phyloP scores from a whole-genome alignment of 1,140 invertebrate species.

The Trachymyrmex cornetzi region DNA sequence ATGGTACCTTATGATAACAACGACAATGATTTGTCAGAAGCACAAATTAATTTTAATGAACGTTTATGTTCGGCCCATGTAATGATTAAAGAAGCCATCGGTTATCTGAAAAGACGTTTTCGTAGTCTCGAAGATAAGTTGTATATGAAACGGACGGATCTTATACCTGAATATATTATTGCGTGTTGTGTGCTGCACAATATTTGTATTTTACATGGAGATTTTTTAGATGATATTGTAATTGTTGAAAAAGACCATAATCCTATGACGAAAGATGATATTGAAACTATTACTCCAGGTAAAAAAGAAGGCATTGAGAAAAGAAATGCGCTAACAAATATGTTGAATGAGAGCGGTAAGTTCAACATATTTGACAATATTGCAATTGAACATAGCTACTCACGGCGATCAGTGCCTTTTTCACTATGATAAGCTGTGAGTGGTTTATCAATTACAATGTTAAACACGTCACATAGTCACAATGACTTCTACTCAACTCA shows the following conservation, averaged over 20 bases:
- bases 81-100: constrained; percentile 20
- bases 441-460: too few relatives aligned
- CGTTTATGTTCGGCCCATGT: background rate
- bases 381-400: too few relatives aligned
- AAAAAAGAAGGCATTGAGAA: background rate
- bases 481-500: too few relatives aligned
- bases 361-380: too few relatives aligned
- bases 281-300: background rate
- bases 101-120: constrained; percentile 2
- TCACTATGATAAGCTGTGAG: too few relatives aligned
- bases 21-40: background rate
- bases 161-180: background rate
- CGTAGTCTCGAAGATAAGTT: constrained; percentile 9
- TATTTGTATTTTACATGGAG: constrained; percentile 24
- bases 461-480: too few relatives aligned
- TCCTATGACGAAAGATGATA: background rate
- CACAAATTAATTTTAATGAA: constrained; percentile 17
- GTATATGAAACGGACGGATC: constrained; percentile 4
- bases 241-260: background rate
- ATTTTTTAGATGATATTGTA: constrained; percentile 8
- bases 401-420: too few relatives aligned
- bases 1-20: constrained; percentile 13
- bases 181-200: constrained; percentile 3
- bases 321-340: constrained; percentile 8
- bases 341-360: background rate